These are phyloP conservation scores for Dipodomys stephensi DNA, from an alignment of 2,113 vertebrate species.

Conservation along the genomic window DNA sequence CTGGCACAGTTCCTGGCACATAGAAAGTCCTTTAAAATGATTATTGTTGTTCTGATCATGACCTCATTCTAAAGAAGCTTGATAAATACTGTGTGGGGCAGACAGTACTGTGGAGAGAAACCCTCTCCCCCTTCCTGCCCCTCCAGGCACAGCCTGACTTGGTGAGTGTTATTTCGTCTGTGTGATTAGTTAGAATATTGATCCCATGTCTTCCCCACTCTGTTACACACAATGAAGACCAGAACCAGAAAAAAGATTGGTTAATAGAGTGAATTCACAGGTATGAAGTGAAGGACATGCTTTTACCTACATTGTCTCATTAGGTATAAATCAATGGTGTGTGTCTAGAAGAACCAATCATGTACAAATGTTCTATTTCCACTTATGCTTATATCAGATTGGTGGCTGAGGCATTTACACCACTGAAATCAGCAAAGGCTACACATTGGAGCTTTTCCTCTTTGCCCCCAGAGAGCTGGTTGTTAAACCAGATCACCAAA, in stretches of 20 bases:
- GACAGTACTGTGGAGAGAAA: background rate
- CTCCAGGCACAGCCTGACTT: no score
- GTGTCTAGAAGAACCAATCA: background rate
- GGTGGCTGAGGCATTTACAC: background rate
- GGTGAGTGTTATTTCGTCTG: background rate
- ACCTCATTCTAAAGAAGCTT: background rate
- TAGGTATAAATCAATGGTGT: background rate
- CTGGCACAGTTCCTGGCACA: conserved; percentile 17
- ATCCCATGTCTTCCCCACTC: background rate
- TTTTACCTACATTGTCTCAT: background rate
- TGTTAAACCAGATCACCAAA: background rate
- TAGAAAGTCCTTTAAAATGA: background rate
- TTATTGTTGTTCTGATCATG: no score
- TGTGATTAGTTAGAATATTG: background rate
- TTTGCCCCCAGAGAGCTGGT: background rate
- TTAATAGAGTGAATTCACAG: background rate
- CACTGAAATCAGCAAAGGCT: background rate
- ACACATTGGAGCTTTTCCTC: no score
- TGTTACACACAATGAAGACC: background rate
- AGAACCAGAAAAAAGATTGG: background rate
- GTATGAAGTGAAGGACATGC: background rate
- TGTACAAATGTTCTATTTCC: background rate
- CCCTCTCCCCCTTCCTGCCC: background rate
- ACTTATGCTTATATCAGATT: background rate
- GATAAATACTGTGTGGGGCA: rapidly evolving